A percentile compares a stretch with the other conserved stretches of the same genome.
Evolutionary conservation across 2,888 invertebrate species (phyloP).

Genomic region (Meta bourneti): DNA sequence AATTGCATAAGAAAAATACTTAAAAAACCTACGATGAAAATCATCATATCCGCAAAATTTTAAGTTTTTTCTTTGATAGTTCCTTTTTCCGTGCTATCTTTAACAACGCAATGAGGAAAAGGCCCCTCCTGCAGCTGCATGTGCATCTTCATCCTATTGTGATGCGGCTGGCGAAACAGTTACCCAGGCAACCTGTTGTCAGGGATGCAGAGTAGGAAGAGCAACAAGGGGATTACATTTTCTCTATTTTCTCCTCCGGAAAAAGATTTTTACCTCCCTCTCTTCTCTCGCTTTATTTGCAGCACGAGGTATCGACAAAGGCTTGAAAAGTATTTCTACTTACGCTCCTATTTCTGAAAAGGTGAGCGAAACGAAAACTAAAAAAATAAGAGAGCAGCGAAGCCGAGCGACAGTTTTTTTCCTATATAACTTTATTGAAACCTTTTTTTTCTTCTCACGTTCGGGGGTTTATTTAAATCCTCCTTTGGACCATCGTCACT

Average conservation of each 20-base stretch:
- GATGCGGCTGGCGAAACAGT: slow-evolving; percentile 69
- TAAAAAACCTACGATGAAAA: no score
- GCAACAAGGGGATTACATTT: slow-evolving; percentile 75
- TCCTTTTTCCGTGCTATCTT: no score
- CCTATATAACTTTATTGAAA: no score
- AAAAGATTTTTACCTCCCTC: slow-evolving; percentile 12
- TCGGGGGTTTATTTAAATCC: no score
- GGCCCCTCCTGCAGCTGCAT: not conserved
- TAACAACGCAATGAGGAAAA: not conserved
- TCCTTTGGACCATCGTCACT: no score
- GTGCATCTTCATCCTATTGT: slow-evolving; percentile 65
- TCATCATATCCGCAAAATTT: no score
- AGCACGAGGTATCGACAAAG: slow-evolving; percentile 5
- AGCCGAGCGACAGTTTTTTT: no score
- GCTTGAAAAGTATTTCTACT: slow-evolving; percentile 26
- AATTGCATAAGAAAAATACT: no score
- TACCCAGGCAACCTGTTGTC: slow-evolving; percentile 74
- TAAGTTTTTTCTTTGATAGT: no score
- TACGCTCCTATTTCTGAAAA: slow-evolving; percentile 19
- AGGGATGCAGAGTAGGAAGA: slow-evolving; percentile 71
- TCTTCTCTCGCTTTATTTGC: slow-evolving; percentile 12
- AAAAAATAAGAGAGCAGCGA: no score
- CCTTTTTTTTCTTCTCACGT: no score
- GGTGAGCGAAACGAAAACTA: not conserved
- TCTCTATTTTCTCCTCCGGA: slow-evolving; percentile 38